Conservation (phyloP, 1,140 invertebrate genomes). For the Pentalonia nigronervosa region DNA sequence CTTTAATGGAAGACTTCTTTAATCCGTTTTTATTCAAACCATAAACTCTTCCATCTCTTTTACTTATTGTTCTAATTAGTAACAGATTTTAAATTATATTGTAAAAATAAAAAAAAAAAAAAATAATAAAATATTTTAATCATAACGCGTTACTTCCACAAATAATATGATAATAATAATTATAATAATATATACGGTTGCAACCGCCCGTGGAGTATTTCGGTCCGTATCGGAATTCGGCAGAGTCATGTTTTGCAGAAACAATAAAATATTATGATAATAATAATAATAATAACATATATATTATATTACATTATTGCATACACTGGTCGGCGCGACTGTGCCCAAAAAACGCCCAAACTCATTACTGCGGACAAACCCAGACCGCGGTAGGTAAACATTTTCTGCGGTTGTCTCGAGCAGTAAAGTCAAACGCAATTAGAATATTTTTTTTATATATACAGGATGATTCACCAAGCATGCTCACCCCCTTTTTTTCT, state of each 20-base stretch:
- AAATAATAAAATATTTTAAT: too few species aligned
- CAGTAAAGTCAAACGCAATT: not conserved
- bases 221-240: slow-evolving; percentile 9
- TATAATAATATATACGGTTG: not conserved
- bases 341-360: slow-evolving; percentile 12
- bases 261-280: not conserved
- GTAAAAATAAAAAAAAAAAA: too few species aligned
- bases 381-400: not conserved
- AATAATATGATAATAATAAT: not conserved
- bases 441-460: not conserved
- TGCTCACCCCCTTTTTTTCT: too few species aligned
- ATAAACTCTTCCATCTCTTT: too few species aligned
- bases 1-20: too few species aligned
- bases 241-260: slow-evolving; percentile 7
- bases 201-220: not conserved
- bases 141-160: not conserved
- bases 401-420: not conserved
- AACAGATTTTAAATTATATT: too few species aligned
- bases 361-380: not conserved
- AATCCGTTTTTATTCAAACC: too few species aligned
- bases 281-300: not conserved
- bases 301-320: not conserved
- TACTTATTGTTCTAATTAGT: too few species aligned
- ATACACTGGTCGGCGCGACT: not conserved
- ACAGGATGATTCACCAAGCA: too few species aligned